Conservation (phyloP, 2,888 invertebrate genomes). For the Neoscelio sp. region DNA sequence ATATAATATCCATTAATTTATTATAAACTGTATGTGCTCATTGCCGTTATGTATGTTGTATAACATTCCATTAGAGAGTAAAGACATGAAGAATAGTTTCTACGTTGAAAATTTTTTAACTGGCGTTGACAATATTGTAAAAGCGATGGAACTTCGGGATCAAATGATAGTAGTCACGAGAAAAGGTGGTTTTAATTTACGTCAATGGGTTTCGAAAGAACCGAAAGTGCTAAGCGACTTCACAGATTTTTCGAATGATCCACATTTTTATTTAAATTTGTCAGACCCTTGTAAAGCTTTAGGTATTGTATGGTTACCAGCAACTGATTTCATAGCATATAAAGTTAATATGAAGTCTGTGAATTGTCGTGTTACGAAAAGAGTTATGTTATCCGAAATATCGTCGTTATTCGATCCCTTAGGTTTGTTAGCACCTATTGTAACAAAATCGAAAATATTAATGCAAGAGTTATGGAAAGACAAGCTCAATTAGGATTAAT, state of each 20-base stretch:
- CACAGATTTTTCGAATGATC: neutral
- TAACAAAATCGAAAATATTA: constrained; percentile 51
- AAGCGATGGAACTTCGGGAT: neutral
- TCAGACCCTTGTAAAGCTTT: constrained; percentile 4
- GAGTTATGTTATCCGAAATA: neutral
- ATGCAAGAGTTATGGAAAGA: constrained; percentile 56
- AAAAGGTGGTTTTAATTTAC: neutral
- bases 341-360: neutral
- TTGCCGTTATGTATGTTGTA: no score
- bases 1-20: no score
- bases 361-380: neutral
- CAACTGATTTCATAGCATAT: neutral
- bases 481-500: constrained; percentile 61
- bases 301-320: constrained; percentile 12
- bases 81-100: no score
- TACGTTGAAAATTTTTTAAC: constrained; percentile 14
- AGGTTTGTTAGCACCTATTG: constrained; percentile 61
- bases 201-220: constrained; percentile 8
- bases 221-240: neutral
- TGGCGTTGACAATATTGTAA: neutral
- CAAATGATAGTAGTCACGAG: neutral
- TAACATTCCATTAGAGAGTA: no score
- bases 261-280: constrained; percentile 9
- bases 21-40: no score
- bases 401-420: constrained; percentile 23